Base-by-base conservation (phyloP, 2,113 vertebrate species). In the Pelecanus crispus region DNA sequence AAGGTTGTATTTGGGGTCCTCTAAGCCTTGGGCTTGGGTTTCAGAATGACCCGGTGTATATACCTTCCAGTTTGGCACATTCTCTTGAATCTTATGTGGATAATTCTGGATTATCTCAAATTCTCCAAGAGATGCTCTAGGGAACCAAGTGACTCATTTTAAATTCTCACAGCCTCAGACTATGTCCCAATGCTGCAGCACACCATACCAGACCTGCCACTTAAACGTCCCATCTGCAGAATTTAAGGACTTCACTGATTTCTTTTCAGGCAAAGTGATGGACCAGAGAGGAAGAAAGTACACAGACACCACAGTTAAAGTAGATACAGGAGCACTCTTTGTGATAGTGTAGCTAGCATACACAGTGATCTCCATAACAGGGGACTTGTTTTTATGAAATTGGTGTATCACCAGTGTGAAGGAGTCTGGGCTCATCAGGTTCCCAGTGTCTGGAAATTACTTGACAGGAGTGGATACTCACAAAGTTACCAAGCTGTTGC, bases 131-230 rank as follows among this genome's bases (percentile, higher is more conserved):
- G 28, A 24, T 55, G 6, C 8, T 62, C 31, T 40, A 18, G 25
- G 4, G 38, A 93, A 22, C 7, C 13, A 71, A 74, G 28, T 13
- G 40, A 34, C 11, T 73, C 1, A 26, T 61, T 84, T 65, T 21
- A 90, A 44, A 38, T n/a, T 67, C 66, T 75, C 42, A 78, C 50
- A 72, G 0, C 6, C 21, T 86, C n/a, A 21, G 20, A 34, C 14
- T 22, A 10, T 32, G 63, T 29, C 24, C 17, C 47, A n/a, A 17
- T 3, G 11, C 18, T 63, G 65, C 61, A 79, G 34, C 8, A 53
- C 0, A 0, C 8, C 34, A 9, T 6, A 25, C 7, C 36, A 66
- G 14, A 24, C 16, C 36, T 49, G 55, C 10, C 47, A 53, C 24
- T 66, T 61, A 53, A 53, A 62, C 38, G 49, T 2, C 2, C 7